A percentile compares a stretch with the other conserved stretches of the same genome.
These are phyloP conservation scores for Caranx ignobilis DNA, from an alignment of 2,113 vertebrate genomes.

Conservation along the genomic window DNA sequence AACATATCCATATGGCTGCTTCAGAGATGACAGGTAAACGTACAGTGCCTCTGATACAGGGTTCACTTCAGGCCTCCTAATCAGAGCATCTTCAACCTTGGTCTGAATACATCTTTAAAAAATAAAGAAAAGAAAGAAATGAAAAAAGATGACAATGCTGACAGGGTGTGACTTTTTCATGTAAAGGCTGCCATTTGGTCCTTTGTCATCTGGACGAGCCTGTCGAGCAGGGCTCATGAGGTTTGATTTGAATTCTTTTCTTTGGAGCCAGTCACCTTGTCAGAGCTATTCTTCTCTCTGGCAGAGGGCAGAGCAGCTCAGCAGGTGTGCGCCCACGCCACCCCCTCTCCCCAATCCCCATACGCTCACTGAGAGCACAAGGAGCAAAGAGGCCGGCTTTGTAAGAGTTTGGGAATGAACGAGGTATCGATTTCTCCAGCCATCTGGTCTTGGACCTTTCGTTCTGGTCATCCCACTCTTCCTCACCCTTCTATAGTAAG, in stretches of 20 bases:
- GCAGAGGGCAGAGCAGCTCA: conserved; percentile 53
- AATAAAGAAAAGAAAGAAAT: conserved; percentile 35
- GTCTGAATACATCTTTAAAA: conserved; percentile 14
- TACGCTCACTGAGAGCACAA: neutral
- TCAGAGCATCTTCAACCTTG: conserved; percentile 5
- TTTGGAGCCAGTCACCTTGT: conserved; percentile 51
- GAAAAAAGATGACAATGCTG: conserved; percentile 28
- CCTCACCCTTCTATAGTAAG: neutral
- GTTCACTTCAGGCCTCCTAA: conserved; percentile 5
- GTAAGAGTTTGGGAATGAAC: neutral
- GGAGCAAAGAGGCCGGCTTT: neutral
- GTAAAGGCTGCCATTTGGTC: conserved; percentile 42
- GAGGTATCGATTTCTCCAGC: neutral
- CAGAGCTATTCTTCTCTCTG: conserved; percentile 50
- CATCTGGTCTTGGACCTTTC: neutral
- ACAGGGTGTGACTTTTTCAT: conserved; percentile 21
- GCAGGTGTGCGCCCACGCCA: conserved; percentile 33
- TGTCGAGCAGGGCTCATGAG: conserved; percentile 38
- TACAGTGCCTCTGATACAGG: too few relatives aligned
- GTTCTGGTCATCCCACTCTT: neutral
- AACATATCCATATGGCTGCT: neutral
- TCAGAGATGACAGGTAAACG: neutral
- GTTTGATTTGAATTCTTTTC: conserved; percentile 60
- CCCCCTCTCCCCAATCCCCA: neutral
- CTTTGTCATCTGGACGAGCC: conserved; percentile 45